Evolutionary conservation across 2,113 vertebrate genomes (phyloP), one percentile per base, ranked within the genome.

Genomic region (Anser brachyrhynchus): DNA sequence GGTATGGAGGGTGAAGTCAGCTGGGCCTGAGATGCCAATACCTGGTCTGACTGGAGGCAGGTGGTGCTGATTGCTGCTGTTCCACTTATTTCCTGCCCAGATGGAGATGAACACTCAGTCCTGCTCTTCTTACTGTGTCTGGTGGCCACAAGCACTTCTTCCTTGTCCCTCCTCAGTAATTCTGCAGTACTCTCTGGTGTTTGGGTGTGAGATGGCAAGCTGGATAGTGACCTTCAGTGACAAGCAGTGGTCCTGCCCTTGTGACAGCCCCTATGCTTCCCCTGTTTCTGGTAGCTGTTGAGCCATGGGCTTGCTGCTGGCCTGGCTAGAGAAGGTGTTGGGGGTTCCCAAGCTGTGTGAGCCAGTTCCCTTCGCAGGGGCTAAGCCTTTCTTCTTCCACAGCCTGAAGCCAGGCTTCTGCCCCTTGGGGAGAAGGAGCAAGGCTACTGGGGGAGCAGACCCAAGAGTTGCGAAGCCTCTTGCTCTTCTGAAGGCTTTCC

Each of bases 181-280:
- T 35, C 35, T 35, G 35, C 35, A 35, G 35, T 35, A 35, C 35
- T 35, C 35, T 35, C 35, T 35, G 35, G 35, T 35, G 35, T 35
- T 35, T 35, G 35, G 35, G 35, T 35, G 35, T 35, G 35, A 35
- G 35, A 35, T 35, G 35, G 23, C 0, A 1, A 64, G 25, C 3
- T 65, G 62, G 62, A 29, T 28, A 25, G 8, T 81, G 55, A 77
- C 18, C 29, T 87, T 74, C 41, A 69, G 55, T 84, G 12, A 17
- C 21, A 22, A 49, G 43, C 35, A 66, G 23, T 22, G 9, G 33
- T 80, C 37, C 29, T 61, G 33, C 62, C 43, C 3, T 54, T 78
- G 62, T 0, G 0, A 67, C 62, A 79, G 43, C 62, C 25, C 26
- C 23, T 61, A 44, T 2, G 1, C 41, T 51, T 87, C 0, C 0